Evolutionary conservation across 2,113 vertebrate genomes (phyloP).

Genomic region (Antechinus stuartii): DNA sequence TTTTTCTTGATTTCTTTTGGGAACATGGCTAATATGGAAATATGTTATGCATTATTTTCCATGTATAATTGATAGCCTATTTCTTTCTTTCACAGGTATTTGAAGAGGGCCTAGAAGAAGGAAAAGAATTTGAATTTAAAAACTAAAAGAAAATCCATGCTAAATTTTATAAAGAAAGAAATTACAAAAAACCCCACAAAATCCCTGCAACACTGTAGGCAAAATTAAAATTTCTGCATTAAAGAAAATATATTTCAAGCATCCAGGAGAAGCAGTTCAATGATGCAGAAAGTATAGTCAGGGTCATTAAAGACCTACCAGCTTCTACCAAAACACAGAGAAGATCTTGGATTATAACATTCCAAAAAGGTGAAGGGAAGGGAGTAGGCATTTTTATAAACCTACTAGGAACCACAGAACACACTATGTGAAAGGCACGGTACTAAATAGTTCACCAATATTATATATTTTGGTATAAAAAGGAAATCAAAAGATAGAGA

Average conservation of each 20-base stretch:
- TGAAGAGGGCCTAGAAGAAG: not conserved
- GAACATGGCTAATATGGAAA: not conserved
- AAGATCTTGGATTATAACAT: not conserved
- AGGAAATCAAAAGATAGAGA: not conserved
- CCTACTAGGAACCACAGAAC: not conserved
- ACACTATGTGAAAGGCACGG: not conserved
- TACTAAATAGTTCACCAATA: not conserved
- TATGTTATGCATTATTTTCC: not conserved
- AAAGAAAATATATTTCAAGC: not conserved
- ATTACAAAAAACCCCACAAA: not conserved
- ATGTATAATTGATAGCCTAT: not conserved
- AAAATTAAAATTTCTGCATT: not conserved
- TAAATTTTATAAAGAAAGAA: not conserved
- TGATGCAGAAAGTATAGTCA: not conserved
- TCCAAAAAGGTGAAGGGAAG: not conserved
- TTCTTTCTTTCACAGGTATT: not conserved
- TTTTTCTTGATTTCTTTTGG: not conserved
- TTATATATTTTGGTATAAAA: not conserved
- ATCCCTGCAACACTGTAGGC: not conserved
- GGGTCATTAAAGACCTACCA: not conserved
- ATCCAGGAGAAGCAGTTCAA: not conserved
- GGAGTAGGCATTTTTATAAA: not conserved
- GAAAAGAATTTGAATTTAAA: not conserved
- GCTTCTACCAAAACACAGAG: not conserved
- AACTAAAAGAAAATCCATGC: not conserved